phyloP scores from a whole-genome alignment of 2,888 invertebrate species.

The Tetanocera ferruginea region DNA sequence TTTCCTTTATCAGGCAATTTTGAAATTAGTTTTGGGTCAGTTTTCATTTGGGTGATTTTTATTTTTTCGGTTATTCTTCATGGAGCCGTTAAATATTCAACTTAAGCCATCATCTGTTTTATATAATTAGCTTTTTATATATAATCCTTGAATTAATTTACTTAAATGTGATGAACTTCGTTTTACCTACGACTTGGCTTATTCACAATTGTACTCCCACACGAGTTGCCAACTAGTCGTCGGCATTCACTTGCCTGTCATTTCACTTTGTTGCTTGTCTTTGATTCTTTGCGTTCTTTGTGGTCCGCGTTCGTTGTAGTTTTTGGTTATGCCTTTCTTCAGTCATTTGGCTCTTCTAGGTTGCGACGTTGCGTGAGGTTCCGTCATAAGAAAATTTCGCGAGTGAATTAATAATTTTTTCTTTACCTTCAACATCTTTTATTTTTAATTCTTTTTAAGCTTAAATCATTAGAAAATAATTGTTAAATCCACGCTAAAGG shows the following conservation, averaged over 20 bases:
- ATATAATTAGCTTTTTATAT: too few species aligned
- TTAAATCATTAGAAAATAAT: constrained; percentile 46
- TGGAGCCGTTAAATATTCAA: too few species aligned
- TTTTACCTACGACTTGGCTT: too few species aligned
- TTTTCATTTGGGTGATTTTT: too few species aligned
- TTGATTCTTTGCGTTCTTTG: not conserved
- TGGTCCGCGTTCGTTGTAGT: not conserved
- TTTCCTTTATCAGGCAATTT: too few species aligned
- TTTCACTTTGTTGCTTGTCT: not conserved
- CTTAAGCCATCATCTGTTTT: too few species aligned
- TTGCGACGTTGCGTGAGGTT: constrained; percentile 51
- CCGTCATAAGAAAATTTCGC: constrained; percentile 46
- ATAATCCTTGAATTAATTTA: too few species aligned
- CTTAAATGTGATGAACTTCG: too few species aligned
- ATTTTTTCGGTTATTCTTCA: too few species aligned
- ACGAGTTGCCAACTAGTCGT: not conserved
- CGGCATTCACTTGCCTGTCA: not conserved
- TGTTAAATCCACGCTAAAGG: constrained; percentile 44
- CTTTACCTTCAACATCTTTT: constrained; percentile 25
- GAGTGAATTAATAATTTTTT: constrained; percentile 44
- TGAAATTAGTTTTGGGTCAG: too few species aligned
- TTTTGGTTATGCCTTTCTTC: not conserved
- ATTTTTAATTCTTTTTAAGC: constrained; percentile 39
- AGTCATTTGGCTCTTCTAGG: constrained; percentile 42
- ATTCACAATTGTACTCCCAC: too few species aligned